Percentiles rank a stretch among this genome's conserved stretches.
These are phyloP conservation scores for Podarcis raffonei DNA, from an alignment of 2,113 vertebrate genomes.

Conservation along the genomic window DNA sequence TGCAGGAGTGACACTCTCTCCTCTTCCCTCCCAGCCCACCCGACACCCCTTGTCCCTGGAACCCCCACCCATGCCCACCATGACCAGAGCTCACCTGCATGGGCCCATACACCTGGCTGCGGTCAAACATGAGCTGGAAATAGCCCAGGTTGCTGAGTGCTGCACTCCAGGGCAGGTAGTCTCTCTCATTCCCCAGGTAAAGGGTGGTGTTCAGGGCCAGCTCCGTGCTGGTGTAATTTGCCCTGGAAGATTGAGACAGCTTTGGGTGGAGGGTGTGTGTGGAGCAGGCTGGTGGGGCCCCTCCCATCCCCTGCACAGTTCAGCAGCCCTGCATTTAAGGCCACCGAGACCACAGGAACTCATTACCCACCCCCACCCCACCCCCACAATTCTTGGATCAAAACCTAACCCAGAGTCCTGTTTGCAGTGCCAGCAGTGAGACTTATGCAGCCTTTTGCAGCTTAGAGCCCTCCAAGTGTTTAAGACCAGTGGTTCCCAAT, in stretches of 20 bases:
- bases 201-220: slow-evolving; percentile 84
- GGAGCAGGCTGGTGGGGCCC: background rate
- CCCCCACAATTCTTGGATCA: background rate
- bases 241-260: slow-evolving; percentile 69
- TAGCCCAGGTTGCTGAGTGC: slow-evolving; percentile 82
- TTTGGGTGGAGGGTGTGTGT: background rate
- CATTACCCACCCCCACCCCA: too few relatives aligned
- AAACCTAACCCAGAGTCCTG: too few relatives aligned
- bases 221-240: slow-evolving; percentile 67
- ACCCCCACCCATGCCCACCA: accelerated
- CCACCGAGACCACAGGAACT: background rate
- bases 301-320: too few relatives aligned
- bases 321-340: background rate
- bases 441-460: too few relatives aligned
- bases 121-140: slow-evolving; percentile 90
- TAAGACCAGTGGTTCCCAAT: too few relatives aligned
- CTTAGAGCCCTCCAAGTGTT: too few relatives aligned
- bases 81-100: slow-evolving; percentile 79
- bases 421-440: too few relatives aligned
- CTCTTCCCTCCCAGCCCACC: too few relatives aligned
- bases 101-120: slow-evolving; percentile 81
- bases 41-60: background rate
- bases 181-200: slow-evolving; percentile 78
- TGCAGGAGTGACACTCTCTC: background rate
- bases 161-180: slow-evolving; percentile 89